Evolutionary conservation across 2,888 invertebrate genomes (phyloP), one percentile per base, ranked within the genome.

Genomic region (Spilosoma lubricipeda): DNA sequence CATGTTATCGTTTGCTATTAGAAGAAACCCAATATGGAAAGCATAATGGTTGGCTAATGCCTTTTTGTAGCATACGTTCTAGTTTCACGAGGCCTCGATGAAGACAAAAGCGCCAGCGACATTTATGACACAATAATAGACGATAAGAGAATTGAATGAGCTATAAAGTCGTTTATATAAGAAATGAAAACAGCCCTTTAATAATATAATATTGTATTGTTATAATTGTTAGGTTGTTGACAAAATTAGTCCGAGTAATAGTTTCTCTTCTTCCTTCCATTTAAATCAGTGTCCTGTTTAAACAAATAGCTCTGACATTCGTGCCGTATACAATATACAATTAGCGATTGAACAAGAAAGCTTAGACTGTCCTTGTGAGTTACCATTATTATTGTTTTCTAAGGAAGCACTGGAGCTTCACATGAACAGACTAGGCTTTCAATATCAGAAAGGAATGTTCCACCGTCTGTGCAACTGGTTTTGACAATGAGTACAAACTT

Each of bases 401-500:
- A 56, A 52, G 52, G 4, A 20, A 48, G 48, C 39, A 36, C 13
- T 66, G 39, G 33, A 67, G 67, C 48, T 48, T 67, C 30, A 20
- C 36, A 69, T 30, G 18, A 63, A 69, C 39, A 56, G 63, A 71
- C 68, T 72, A 65, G 72, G n/a, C 70, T 76, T 39, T 75, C 74
- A 68, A 48, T 71, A 69, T 23, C 33, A 67, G 67, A 77, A 74
- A 79, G 74, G 71, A 65, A 72, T 70, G 70, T 81, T 64, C 42
- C 67, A 23, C 68, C 59, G 68, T 70, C 65, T 67, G 67, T 63
- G 52, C 42, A 68, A 75, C 75, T 83, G 82, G 65, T 76, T 77
- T 81, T 81, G 82, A 83, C 81, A 81, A 77, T 75, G 74, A 68
- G 56, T 70, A 70, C 71, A 39, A 69, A 70, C 36, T 66, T 56